These are phyloP conservation scores for Melolontha melolontha DNA, from an alignment of 2,888 invertebrate genomes.

Conservation along the genomic window DNA sequence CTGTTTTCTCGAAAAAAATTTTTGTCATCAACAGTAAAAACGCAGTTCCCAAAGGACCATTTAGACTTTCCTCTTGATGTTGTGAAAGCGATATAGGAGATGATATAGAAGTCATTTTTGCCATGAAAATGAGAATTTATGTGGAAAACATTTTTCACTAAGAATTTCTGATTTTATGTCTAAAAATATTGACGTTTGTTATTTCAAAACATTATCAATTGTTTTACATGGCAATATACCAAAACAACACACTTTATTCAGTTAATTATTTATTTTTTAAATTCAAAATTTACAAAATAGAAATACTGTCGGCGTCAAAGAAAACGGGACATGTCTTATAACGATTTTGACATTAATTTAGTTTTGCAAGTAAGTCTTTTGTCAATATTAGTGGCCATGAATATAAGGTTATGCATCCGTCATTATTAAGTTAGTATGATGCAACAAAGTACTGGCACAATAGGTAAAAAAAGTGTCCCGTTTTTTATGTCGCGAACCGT, in stretches of 20 bases:
- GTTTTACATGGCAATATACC: no score
- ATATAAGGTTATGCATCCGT: no score
- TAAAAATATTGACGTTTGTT: conserved; percentile 2
- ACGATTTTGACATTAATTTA: no score
- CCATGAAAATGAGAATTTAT: conserved; percentile 8
- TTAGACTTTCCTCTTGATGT: background rate
- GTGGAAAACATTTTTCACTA: conserved; percentile 2
- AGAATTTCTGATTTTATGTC: conserved; percentile 8
- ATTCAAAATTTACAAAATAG: background rate
- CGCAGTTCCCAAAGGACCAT: conserved; percentile 20
- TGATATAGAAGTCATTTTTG: conserved; percentile 7
- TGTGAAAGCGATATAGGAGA: background rate
- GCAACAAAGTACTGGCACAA: no score
- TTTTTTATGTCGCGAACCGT: no score
- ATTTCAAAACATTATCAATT: background rate
- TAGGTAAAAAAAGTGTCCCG: no score
- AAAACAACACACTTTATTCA: no score
- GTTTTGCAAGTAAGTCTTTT: no score
- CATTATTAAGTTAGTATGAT: no score
- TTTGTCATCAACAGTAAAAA: conserved; percentile 26
- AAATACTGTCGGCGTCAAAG: no score
- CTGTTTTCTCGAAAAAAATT: conserved; percentile 24
- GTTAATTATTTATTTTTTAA: background rate
- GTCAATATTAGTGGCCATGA: no score
- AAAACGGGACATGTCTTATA: no score